phyloP scores from a whole-genome alignment of 2,888 invertebrate genomes.

The Chrysotoxum bicinctum region DNA sequence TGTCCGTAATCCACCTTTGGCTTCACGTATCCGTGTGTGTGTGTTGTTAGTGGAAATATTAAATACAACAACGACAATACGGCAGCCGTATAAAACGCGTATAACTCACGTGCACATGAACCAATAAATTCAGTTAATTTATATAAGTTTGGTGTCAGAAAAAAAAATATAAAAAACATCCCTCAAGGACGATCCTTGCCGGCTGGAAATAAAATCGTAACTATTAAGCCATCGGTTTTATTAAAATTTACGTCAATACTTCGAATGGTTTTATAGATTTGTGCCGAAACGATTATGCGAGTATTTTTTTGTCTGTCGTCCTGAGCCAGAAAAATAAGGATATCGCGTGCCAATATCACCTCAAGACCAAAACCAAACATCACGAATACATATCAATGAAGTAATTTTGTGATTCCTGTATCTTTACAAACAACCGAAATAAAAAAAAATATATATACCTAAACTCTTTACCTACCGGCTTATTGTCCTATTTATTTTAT shows the following conservation, averaged over 20 bases:
- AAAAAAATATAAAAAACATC: conserved; percentile 1
- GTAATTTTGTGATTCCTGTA: conserved; percentile 33
- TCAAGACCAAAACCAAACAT: conserved; percentile 32
- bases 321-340: conserved; percentile 12
- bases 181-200: conserved; percentile 43
- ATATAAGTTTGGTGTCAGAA: conserved; percentile 11
- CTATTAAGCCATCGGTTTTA: conserved; percentile 70
- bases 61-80: conserved; percentile 16
- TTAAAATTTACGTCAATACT: conserved; percentile 70
- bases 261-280: conserved; percentile 56
- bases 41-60: conserved; percentile 34
- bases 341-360: conserved; percentile 64
- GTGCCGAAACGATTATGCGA: conserved; percentile 27
- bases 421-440: neutral
- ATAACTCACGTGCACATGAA: conserved; percentile 37
- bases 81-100: conserved; percentile 2
- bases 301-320: conserved; percentile 6
- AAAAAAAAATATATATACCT: neutral
- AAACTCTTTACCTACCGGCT: conserved; percentile 10
- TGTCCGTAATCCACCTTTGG: conserved; percentile 12
- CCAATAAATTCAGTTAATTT: conserved; percentile 60
- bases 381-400: conserved; percentile 58
- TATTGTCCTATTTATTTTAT: conserved; percentile 23
- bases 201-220: conserved; percentile 35
- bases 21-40: neutral